Conservation (phyloP, 2,113 vertebrate genomes). For the Alexandromys fortis region DNA sequence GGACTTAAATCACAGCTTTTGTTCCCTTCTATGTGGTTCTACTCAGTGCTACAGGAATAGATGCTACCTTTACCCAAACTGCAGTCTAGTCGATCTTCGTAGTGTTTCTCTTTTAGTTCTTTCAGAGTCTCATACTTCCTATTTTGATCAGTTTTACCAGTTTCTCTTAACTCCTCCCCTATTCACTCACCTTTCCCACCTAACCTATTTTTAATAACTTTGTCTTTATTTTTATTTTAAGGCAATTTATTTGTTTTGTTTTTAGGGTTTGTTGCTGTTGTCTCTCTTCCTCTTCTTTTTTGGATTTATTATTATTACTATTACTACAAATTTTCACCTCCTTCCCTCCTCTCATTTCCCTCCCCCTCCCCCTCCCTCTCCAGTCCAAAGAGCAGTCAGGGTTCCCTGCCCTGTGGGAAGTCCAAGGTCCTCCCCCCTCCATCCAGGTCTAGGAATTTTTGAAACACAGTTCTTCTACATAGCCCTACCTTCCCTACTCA, state of each 20-base stretch:
- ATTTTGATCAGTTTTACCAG: neutral
- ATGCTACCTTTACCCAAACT: neutral
- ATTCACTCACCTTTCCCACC: neutral
- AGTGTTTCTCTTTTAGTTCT: neutral
- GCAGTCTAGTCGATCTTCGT: neutral
- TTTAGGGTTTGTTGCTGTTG: neutral
- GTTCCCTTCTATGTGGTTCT: neutral
- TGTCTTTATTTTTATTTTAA: neutral
- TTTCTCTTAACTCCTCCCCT: neutral
- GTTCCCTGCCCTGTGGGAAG: too few species aligned
- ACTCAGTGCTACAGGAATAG: neutral
- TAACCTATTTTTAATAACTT: neutral
- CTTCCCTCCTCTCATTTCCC: too few species aligned
- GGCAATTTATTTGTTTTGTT: neutral
- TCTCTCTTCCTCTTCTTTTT: neutral
- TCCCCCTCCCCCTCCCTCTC: too few species aligned
- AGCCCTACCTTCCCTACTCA: neutral
- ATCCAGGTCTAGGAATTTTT: neutral
- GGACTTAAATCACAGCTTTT: neutral
- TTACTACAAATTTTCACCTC: too few species aligned
- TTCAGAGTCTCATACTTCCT: neutral
- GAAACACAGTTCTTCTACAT: neutral
- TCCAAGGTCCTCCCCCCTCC: too few species aligned
- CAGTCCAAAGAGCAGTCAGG: too few species aligned
- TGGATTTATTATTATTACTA: too few species aligned